phyloP scores from a whole-genome alignment of 2,113 vertebrate species.

The Odocoileus virginianus region DNA sequence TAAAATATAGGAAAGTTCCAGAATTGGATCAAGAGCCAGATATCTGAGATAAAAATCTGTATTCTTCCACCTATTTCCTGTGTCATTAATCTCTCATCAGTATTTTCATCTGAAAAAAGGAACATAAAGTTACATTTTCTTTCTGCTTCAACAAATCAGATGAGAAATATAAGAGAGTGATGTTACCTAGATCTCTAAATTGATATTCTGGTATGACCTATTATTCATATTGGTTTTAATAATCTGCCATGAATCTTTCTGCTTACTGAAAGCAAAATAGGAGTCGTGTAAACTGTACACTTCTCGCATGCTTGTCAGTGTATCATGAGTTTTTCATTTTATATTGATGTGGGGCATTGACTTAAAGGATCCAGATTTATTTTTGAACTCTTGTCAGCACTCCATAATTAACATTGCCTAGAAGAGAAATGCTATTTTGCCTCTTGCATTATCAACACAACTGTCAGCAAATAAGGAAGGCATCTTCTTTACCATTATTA shows the following conservation, averaged over 20 bases:
- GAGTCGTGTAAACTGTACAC: background rate
- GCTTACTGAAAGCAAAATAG: background rate
- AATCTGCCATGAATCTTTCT: background rate
- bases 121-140: fast-evolving
- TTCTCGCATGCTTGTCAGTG: background rate
- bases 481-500: conserved; percentile 32
- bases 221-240: background rate
- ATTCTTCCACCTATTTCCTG: background rate
- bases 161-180: background rate
- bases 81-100: background rate
- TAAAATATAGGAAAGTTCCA: background rate
- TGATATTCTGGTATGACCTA: background rate
- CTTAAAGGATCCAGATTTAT: conserved; percentile 59
- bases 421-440: conserved; percentile 75
- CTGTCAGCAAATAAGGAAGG: conserved; percentile 66
- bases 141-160: conserved; percentile 6
- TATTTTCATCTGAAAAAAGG: background rate
- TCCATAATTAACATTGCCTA: conserved; percentile 70
- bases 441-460: conserved; percentile 61
- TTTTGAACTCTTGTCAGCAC: conserved; percentile 68
- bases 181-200: background rate
- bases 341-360: conserved; percentile 47
- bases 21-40: background rate
- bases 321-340: background rate
- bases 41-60: background rate